phyloP scores from a whole-genome alignment of 2,797 vertebrate genomes.

The Rhinogobio ventralis region DNA sequence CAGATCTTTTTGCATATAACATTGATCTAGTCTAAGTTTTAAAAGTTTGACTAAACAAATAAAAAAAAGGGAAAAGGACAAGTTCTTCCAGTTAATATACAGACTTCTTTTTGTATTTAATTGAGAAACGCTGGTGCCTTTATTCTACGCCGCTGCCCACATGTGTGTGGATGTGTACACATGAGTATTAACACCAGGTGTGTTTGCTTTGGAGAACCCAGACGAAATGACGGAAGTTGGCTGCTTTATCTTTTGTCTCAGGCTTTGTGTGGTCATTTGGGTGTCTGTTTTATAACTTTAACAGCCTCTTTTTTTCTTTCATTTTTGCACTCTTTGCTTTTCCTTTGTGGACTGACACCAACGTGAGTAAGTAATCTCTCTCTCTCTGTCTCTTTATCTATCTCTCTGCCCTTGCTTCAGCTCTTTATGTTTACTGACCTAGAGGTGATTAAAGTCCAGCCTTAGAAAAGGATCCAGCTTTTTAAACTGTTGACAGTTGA shows the following conservation, averaged over 20 bases:
- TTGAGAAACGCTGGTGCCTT: not conserved
- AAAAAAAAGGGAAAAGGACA: not conserved
- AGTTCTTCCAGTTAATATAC: not conserved
- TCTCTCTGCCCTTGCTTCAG: conserved; percentile 34
- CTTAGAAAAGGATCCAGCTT: conserved; percentile 78
- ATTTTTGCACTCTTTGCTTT: conserved; percentile 35
- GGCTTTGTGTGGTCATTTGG: conserved; percentile 64
- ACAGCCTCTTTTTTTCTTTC: conserved; percentile 34
- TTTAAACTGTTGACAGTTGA: conserved; percentile 82
- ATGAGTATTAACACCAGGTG: conserved; percentile 57
- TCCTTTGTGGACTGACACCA: conserved; percentile 24
- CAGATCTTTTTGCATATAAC: not conserved
- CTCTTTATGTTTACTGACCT: conserved; percentile 72
- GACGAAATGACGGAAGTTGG: conserved; percentile 61
- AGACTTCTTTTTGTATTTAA: not conserved
- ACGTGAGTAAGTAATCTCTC: conserved; percentile 40
- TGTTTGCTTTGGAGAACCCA: conserved; percentile 62
- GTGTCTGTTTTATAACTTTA: conserved; percentile 33
- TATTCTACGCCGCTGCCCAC: not conserved
- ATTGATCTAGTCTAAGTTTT: not conserved
- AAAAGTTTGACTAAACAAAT: not conserved
- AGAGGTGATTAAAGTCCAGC: conserved; percentile 80
- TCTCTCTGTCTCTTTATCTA: conserved; percentile 37
- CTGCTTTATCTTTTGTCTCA: conserved; percentile 52
- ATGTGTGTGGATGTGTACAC: conserved; percentile 32